Conservation (phyloP, 2,888 invertebrate genomes). For the Cephus sareptanus region DNA sequence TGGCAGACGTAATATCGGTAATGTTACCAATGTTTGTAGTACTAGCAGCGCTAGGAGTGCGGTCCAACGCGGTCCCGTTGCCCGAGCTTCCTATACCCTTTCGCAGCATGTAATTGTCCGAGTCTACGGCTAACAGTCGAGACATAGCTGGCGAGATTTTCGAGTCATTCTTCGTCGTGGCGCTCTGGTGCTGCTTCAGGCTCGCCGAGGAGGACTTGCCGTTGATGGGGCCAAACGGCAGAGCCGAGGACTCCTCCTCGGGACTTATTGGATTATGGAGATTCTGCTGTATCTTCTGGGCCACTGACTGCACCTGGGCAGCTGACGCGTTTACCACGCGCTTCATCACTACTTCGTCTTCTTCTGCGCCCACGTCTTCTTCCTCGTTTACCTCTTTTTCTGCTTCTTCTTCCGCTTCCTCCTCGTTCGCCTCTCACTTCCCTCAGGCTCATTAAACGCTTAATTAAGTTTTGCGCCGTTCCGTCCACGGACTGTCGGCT, state of each 20-base stretch:
- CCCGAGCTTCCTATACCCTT: constrained; percentile 40
- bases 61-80: no score
- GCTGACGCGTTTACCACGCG: constrained; percentile 34
- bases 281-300: constrained; percentile 14
- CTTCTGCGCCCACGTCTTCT: constrained; percentile 25
- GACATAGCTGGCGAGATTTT: constrained; percentile 56
- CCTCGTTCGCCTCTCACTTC: constrained; percentile 7
- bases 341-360: constrained; percentile 36
- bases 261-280: no score
- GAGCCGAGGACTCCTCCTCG: no score
- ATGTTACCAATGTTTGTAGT: no score
- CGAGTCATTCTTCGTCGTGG: constrained; percentile 32
- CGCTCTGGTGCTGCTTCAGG: constrained; percentile 19
- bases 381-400: not conserved
- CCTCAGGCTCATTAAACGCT: not conserved
- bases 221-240: not conserved
- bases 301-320: constrained; percentile 37
- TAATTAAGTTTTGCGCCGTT: no score
- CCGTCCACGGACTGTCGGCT: no score
- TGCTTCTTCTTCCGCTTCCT: not conserved
- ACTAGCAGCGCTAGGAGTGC: no score
- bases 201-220: constrained; percentile 53
- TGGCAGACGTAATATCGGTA: no score
- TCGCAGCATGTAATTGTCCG: constrained; percentile 63
- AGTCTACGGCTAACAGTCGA: constrained; percentile 57